Evolutionary conservation across 2,113 vertebrate species (phyloP).

Genomic region (Pitta sordida): DNA sequence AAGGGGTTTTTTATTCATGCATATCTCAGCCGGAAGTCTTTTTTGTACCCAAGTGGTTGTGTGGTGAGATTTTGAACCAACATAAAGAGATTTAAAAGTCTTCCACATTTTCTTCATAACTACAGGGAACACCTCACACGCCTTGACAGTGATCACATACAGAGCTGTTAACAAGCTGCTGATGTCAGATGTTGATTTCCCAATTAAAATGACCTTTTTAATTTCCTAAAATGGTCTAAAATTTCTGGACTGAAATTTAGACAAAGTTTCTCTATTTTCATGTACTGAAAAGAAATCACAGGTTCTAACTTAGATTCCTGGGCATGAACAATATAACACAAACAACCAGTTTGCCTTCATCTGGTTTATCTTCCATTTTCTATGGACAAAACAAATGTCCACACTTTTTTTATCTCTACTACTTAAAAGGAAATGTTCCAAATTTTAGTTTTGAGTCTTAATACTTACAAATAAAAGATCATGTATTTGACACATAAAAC

Average conservation of each 20-base stretch:
- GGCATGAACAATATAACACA: background rate
- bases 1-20: background rate
- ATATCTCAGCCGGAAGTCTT: background rate
- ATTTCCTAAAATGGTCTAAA: background rate
- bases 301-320: background rate
- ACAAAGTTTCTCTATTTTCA: background rate
- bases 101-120: background rate
- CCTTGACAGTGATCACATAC: background rate
- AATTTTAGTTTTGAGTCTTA: background rate
- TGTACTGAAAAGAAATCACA: background rate
- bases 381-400: fast-evolving
- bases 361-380: background rate
- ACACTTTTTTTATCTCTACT: background rate
- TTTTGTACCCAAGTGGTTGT: background rate
- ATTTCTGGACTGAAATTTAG: background rate
- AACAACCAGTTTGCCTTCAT: background rate
- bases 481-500: background rate
- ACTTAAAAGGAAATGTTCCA: background rate
- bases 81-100: background rate
- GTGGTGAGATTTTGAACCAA: background rate
- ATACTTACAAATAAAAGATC: background rate
- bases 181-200: background rate
- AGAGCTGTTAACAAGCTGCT: background rate
- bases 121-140: fast-evolving
- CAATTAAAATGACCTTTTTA: background rate